Conservation (phyloP, 2,113 vertebrate species). For the Amia ocellicauda region DNA sequence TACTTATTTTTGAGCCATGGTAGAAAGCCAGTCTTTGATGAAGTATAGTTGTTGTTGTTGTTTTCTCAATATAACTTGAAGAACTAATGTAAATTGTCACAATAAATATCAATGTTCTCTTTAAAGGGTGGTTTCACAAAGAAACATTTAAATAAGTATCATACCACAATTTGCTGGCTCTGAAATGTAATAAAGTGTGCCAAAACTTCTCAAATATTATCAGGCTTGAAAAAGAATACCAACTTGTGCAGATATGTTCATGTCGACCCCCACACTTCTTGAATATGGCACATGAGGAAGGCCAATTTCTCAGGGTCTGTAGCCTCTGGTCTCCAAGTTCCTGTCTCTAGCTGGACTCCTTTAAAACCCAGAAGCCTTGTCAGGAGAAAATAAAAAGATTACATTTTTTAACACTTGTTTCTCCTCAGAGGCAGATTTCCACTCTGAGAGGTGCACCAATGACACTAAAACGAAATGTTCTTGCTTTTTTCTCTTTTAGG, state of each 20-base stretch:
- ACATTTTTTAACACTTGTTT: conserved; percentile 23
- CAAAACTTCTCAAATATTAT: conserved; percentile 45
- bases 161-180: conserved; percentile 18
- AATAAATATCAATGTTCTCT: neutral
- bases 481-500: conserved; percentile 5
- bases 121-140: neutral
- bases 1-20: too few relatives aligned
- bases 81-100: neutral
- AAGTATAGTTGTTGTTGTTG: too few relatives aligned
- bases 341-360: conserved; percentile 9
- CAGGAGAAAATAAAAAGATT: neutral
- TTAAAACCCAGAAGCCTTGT: neutral
- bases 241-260: conserved; percentile 44
- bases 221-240: conserved; percentile 52
- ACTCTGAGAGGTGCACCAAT: neutral
- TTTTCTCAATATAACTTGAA: too few relatives aligned
- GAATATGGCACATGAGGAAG: conserved; percentile 40
- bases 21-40: too few relatives aligned
- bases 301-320: conserved; percentile 55
- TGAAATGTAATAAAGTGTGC: conserved; percentile 40
- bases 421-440: conserved; percentile 1
- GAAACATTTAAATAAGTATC: conserved; percentile 14
- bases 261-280: conserved; percentile 49
- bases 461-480: conserved; percentile 16
- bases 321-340: too few relatives aligned